Evolutionary conservation across 2,113 vertebrate genomes (phyloP), one percentile per base, ranked within the genome.

Genomic region (Marcusenius ussheri): DNA sequence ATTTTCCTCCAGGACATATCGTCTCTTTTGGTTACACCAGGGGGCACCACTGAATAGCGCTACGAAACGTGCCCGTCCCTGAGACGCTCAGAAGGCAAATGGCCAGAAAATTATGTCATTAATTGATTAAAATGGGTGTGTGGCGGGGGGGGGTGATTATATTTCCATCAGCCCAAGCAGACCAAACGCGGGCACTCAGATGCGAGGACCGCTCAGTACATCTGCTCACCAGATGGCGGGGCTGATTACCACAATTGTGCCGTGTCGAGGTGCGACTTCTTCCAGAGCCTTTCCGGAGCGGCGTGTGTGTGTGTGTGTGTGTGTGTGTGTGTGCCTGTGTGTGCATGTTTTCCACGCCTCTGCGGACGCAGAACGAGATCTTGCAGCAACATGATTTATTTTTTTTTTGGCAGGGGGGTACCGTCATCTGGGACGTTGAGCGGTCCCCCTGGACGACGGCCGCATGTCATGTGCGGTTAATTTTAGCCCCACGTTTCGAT

Each of bases 281-380:
- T 89, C 88, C 62, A 88, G 42, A 91, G n/a, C n/a, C 88, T 83
- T 70, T 89, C 46, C 9, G 45, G 58, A 86, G 84, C 19, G 83
- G 8, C 83, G 31, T 1, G 31, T 35, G 31, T 35, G 31, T 35
- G 31, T 35, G 31, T 35, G 31, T 35, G 31, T 35, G 31, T 35
- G 31, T 35, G 31, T 35, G 31, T 35, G 31, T 1, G 39, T 42
- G 39, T 42, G 39, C 39, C 5, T n/a, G 83, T 47, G 90, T 77
- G 83, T 88, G 74, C 66, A 46, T 88, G 90, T 49, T 91, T 91
- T 91, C 91, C 91, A 91, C 89, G 83, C 88, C 89, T 83, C 89
- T 27, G 62, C 3, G 10, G 62, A 31, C 3, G 58, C 62, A 51
- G 49, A 66, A 87, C 13, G 21, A 83, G 74, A 88, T 91, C 90